These are phyloP conservation scores for Hydroisotoma schaefferi DNA, from an alignment of 2,888 invertebrate genomes.

Conservation along the genomic window DNA sequence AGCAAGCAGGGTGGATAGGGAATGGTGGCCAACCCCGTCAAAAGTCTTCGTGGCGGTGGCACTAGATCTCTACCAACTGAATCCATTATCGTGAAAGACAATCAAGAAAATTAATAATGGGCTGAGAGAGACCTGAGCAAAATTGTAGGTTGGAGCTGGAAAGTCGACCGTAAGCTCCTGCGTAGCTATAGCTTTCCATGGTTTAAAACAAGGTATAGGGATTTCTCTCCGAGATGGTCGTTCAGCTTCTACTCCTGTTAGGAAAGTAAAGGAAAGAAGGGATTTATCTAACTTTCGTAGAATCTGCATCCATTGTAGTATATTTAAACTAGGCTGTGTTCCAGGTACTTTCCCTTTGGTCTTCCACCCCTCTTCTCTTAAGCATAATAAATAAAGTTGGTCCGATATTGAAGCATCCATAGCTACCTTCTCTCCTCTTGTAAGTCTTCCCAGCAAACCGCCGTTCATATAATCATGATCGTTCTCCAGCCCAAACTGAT, in stretches of 20 bases:
- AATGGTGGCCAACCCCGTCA: conserved; percentile 4
- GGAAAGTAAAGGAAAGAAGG: background rate
- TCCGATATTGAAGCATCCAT: no score
- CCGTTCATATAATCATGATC: no score
- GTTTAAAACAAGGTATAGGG: no score
- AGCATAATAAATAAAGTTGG: no score
- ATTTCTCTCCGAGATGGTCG: background rate
- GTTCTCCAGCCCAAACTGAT: no score
- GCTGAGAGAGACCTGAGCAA: conserved; percentile 16
- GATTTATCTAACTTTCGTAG: background rate
- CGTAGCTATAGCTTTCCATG: background rate
- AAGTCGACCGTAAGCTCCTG: background rate
- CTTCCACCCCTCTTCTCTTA: no score
- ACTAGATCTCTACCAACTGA: conserved; percentile 19
- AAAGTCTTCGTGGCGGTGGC: no score
- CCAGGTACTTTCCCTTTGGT: no score
- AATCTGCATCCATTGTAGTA: no score
- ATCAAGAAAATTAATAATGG: conserved; percentile 36
- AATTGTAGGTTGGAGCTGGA: background rate
- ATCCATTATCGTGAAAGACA: conserved; percentile 22
- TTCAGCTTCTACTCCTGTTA: background rate
- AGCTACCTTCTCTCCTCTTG: no score
- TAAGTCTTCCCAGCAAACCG: no score
- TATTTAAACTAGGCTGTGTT: no score
- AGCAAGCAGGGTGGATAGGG: background rate